Base-by-base conservation (phyloP, 30 jellyfish, hydroid and myxozoan species). In the Hydractinia symbiolongicarpus region DNA sequence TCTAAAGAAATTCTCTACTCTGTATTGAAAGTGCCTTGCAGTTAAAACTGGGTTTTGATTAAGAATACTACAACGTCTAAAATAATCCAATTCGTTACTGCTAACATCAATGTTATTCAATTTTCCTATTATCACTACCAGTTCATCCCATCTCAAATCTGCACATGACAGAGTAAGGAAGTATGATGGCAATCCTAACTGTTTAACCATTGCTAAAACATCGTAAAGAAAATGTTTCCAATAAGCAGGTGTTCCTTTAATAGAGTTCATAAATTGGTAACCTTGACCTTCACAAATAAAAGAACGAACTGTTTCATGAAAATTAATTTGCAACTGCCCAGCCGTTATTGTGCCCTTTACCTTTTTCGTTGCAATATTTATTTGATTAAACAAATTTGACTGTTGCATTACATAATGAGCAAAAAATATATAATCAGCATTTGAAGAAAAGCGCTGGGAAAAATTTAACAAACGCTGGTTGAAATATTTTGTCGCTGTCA, bases 21-120 rank as follows among this genome's bases (percentile, higher is more conserved):
- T 40, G 55, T 81, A 81, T 54, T 81, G 88, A 67, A 81, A 81
- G 72, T 81, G 88, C 56, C 88, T 81, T 81, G 83, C 88, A 7
- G 55, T 8, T 15, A 81, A 60, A 20, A 49, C 88, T 52, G 88
- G 44, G 82, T 67, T 81, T 21, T 60, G 50, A 67, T 81, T 81
- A n/a, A 81, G 52, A 67, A 81, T 67, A 8, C 15, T 30, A 56
- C 83, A 81, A 14, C 88, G 50, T 66, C 67, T 50, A 64, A 66
- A 67, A 56, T 81, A 81, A 9, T 49, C 55, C 21, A 79, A 40
- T 9, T 79, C 78, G 20, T 62, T n/a, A 14, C 30, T 66, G 17
- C 51, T 71, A 62, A 17, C 83, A 55, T 79, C 83, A 5, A 71
- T 19, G 44, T 55, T 60, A 50, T 54, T 81, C 1, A 81, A 57